Evolutionary conservation across 2,888 invertebrate species (phyloP), one percentile per base, ranked within the genome.

Genomic region (Plebejus anna): DNA sequence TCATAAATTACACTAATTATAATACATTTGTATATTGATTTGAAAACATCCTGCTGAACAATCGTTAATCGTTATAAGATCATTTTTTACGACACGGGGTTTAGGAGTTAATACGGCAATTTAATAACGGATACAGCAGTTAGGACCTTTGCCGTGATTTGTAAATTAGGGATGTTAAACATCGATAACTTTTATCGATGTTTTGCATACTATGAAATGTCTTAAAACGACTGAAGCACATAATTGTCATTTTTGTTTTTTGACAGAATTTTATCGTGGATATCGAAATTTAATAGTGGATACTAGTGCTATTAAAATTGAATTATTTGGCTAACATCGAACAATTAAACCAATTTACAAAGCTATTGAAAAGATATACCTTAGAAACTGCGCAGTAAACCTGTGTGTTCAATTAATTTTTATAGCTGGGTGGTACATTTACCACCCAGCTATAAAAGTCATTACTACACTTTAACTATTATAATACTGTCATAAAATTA

Each of bases 51-150:
- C 71, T 71, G 38, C 38, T 71, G 70, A 61, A 61, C 28, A 61
- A 61, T 4, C 61, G 28, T 61, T 61, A 61, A 61, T 61, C 11
- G 61, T 61, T 61, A 61, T 28, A 28, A 28, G 28, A 61, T 61
- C 11, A 61, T 28, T 61, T 28, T 61, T 11, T 61, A 66, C 6
- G 9, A 70, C 70, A 71, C 57, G 71, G 51, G 13, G 71, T 59
- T 59, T 28, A 16, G n/a, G 28, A 59, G 71, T 57, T 77, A 75
- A 77, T 57, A 70, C 36, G 77, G 75, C 61, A 51, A 70, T 77
- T 72, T 72, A 57, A 72, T 72, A 78, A 77, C 77, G 76, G 77
- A 78, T 72, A 72, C 38, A 57, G 38, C 59, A 38, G 57, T 76
- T 42, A 71, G 42, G 9, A 71, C 55, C 55, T 70, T 72, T 42